Base-by-base conservation (phyloP, 2,888 invertebrate species). In the Marasmarcha lunaedactyla region DNA sequence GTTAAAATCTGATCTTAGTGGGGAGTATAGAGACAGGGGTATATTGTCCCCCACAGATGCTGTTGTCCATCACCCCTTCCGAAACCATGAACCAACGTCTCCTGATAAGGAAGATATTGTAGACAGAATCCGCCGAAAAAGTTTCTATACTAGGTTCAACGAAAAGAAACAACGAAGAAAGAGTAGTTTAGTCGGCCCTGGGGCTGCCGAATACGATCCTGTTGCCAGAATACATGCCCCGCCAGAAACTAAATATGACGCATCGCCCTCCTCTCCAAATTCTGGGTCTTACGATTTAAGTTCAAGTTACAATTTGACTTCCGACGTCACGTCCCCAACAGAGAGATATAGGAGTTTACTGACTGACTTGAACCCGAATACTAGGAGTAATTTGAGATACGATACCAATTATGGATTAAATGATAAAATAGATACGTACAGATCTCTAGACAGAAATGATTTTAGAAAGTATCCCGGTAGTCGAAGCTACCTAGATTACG, bases 101-200 rank as follows among this genome's bases (percentile, higher is more conserved):
- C 81, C 84, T 9, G 84, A 89, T 45, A 72, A 71, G 46, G 93
- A 93, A 58, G 93, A 93, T 43, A 89, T 95, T 33, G 90, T 90
- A 38, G 95, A 95, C 58, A 86, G 95, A 54, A 95, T 95, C 54
- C 86, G 93, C 51, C 86, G 95, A 25, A 94, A 94, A 65, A 95
- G 95, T 65, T 95, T 94, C 72, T 95, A 94, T 62, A 89, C 92
- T 10, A 85, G 95, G 50, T 95, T 95, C 63, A 95, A 95, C 63
- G 93, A 94, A 59, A 89, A 92, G 62, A 91, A 91, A 55, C 87
- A 87, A 48, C 84, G 88, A 43, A 85, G 91, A 46, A 90, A 89
- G 56, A 89, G 89, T 54, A 89, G 85, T 51, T 72, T 90, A 48
- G 88, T 89, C 7, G 88, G 88, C 12, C 87, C 89, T 5, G 79